Percentiles rank a stretch among this genome's conserved stretches.
Evolutionary conservation across 1,140 invertebrate species (phyloP).

Genomic region (Tetranychus cinnabarinus): DNA sequence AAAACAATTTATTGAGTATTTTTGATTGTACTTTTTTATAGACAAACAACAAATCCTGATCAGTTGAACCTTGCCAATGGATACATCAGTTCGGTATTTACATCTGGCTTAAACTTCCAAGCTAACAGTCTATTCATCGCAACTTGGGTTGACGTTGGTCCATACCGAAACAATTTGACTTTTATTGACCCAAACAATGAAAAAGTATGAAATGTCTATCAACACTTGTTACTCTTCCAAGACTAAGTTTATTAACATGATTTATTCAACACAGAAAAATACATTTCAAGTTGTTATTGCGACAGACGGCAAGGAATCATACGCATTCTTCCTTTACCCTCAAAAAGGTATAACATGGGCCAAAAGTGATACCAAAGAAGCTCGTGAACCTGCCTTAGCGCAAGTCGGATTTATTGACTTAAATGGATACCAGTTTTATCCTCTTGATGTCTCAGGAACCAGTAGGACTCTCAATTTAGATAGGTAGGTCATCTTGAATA

Average conservation of each 20-base stretch:
- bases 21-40: conserved; percentile 10
- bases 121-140: conserved; percentile 39
- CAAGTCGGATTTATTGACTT: conserved; percentile 71
- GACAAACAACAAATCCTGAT: conserved; percentile 39
- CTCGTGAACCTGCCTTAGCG: conserved; percentile 55
- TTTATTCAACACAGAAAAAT: conserved; percentile 28
- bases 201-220: conserved; percentile 15
- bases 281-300: conserved; percentile 61
- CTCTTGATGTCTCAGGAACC: conserved; percentile 57
- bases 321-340: conserved; percentile 59
- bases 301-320: conserved; percentile 54
- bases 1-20: neutral
- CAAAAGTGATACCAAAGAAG: conserved; percentile 36
- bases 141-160: conserved; percentile 48
- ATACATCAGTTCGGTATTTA: conserved; percentile 42
- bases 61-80: conserved; percentile 36
- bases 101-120: conserved; percentile 36
- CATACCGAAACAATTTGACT: conserved; percentile 17
- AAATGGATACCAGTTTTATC: conserved; percentile 37
- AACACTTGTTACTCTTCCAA: too few species aligned
- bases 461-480: conserved; percentile 51
- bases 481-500: conserved; percentile 1
- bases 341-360: conserved; percentile 74
- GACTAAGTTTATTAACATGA: too few species aligned
- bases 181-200: conserved; percentile 26